Base-by-base conservation (phyloP, 2,113 vertebrate species). In the Euleptes europaea region DNA sequence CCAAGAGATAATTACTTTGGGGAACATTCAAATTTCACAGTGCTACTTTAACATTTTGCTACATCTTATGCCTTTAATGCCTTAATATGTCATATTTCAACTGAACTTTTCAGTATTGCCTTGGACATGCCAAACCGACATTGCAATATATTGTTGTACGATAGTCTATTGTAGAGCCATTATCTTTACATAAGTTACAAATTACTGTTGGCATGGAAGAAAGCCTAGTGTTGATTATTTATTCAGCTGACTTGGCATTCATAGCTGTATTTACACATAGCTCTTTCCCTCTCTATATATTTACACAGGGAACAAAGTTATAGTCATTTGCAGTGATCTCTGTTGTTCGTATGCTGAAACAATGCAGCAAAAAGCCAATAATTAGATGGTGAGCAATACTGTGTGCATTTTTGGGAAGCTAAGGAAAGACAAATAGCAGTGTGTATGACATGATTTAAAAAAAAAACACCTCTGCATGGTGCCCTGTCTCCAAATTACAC, bases 341-440 rank as follows among this genome's bases (percentile, higher is more conserved):
- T 86, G 66, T 71, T 85, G 38, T 80, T 86, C 70, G 4, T 86
- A 51, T 74, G 71, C n/a, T 63, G n/a, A 51, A 85, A 57, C 44
- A 51, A 13, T 76, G 10, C n/a, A 42, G 38, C 44, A 71, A 82
- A 70, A 76, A 75, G 17, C 54, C 78, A 83, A 79, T 83, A 69
- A 85, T 87, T 83, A 26, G 31, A 31, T 70, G 80, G 80, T 85
- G 49, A 83, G 47, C 38, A 35, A n/a, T 78, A 44, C 33, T 49
- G 40, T 73, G 67, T 63, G 33, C 17, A 57, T 86, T 80, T 54
- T 33, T 40, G 40, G 10, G 11, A 65, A 49, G 33, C 35, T 35
- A 79, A 57, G 38, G 35, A 66, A 75, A 31, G 15, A n/a, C 47
- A 74, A 73, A 80, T 47, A 86, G n/a, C 31, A 26, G 26, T 66